Conservation (phyloP, 2,797 vertebrate genomes). For the Bothrops alternatus region DNA sequence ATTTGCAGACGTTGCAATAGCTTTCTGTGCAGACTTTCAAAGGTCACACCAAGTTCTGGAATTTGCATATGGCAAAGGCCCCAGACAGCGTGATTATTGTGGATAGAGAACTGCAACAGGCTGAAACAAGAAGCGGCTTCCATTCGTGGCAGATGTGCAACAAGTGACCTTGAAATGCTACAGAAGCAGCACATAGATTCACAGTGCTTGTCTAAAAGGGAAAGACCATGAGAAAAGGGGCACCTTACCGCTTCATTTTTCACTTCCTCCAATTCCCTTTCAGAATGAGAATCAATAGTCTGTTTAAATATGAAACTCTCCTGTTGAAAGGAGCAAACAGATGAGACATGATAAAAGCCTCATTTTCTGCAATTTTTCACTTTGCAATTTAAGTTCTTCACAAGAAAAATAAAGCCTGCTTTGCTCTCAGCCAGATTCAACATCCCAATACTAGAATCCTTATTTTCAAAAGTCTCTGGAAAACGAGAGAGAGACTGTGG, state of each 20-base stretch:
- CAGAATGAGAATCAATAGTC: neutral
- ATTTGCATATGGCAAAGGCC: neutral
- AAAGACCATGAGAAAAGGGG: neutral
- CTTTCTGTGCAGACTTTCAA: neutral
- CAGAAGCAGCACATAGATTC: neutral
- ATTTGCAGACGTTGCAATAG: neutral
- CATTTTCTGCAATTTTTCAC: neutral
- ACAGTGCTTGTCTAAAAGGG: too few species aligned
- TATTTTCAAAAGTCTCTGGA: too few species aligned
- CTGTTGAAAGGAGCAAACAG: neutral
- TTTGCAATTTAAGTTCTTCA: neutral
- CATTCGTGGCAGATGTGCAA: neutral
- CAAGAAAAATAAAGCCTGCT: neutral
- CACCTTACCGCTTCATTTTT: neutral
- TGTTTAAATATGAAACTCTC: neutral
- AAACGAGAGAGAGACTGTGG: neutral
- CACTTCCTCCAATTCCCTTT: neutral
- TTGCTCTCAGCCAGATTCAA: neutral
- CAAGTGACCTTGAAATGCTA: neutral
- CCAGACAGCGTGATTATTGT: neutral
- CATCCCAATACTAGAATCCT: too few species aligned
- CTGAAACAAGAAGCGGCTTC: neutral
- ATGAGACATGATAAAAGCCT: neutral
- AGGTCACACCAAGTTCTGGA: neutral
- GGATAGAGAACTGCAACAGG: neutral